Evolutionary conservation across 2,888 invertebrate species (phyloP).

Genomic region (Sarcophaga caerulescens): DNA sequence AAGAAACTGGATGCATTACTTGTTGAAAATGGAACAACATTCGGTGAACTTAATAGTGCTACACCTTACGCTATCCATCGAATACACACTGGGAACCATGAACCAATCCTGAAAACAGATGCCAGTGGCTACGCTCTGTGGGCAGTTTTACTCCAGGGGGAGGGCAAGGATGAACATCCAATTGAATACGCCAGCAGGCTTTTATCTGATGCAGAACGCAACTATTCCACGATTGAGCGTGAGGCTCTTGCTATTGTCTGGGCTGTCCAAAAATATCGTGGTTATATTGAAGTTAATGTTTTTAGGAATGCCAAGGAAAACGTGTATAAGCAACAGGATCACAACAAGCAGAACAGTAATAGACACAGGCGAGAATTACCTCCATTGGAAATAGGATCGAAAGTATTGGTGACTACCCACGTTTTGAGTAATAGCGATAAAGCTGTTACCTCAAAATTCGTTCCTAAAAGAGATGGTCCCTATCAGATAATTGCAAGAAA

Average conservation of each 20-base stretch:
- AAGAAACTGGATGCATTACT: constrained; percentile 38
- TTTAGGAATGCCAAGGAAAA: no score
- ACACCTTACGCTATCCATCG: no score
- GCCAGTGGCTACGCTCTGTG: constrained; percentile 73
- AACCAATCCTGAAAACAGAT: constrained; percentile 72
- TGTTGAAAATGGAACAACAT: neutral
- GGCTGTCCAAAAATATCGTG: constrained; percentile 66
- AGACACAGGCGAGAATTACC: no score
- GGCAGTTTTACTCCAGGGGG: constrained; percentile 68
- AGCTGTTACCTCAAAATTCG: no score
- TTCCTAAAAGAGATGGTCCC: no score
- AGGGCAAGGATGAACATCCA: constrained; percentile 68
- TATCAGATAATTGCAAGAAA: no score
- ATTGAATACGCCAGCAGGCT: constrained; percentile 73
- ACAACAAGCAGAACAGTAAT: no score
- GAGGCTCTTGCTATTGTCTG: constrained; percentile 76
- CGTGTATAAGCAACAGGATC: no score
- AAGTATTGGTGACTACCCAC: no score
- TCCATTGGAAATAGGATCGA: no score
- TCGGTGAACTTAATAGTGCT: constrained; percentile 2
- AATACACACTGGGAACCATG: constrained; percentile 35
- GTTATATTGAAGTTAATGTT: neutral
- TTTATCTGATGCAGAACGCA: constrained; percentile 73
- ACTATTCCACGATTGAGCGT: constrained; percentile 79
- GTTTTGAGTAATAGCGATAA: no score